Evolutionary conservation across 2,888 invertebrate species (phyloP).

Genomic region (Argynnis bischoffii): DNA sequence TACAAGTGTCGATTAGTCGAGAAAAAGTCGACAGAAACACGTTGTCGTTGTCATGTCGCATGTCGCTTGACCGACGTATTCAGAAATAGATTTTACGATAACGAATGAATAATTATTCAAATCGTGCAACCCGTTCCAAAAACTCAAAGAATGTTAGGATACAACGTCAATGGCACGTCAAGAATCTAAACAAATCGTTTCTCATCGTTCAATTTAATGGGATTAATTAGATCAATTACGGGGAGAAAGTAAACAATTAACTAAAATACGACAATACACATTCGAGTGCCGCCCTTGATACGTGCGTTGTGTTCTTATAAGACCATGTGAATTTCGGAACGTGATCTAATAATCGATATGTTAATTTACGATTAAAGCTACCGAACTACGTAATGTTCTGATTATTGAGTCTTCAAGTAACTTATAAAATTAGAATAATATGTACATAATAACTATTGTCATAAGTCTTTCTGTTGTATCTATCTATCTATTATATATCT

Average conservation of each 20-base stretch:
- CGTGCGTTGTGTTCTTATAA: conserved; percentile 56
- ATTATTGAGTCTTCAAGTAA: background rate
- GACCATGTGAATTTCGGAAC: conserved; percentile 53
- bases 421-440: background rate
- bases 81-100: conserved; percentile 62
- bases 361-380: conserved; percentile 33
- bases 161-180: conserved; percentile 10
- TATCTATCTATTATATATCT: too few relatives aligned
- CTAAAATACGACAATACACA: conserved; percentile 58
- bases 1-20: conserved; percentile 69
- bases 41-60: conserved; percentile 65
- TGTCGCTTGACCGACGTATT: conserved; percentile 55
- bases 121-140: conserved; percentile 40
- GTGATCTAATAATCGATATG: conserved; percentile 46
- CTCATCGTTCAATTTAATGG: conserved; percentile 34
- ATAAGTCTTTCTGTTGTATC: too few relatives aligned
- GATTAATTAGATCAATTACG: conserved; percentile 45
- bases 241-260: conserved; percentile 64
- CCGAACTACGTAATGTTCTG: conserved; percentile 22
- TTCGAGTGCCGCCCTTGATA: conserved; percentile 58
- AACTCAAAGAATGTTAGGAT: conserved; percentile 22
- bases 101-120: conserved; percentile 67
- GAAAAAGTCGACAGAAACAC: conserved; percentile 64
- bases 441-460: background rate
- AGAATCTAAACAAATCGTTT: conserved; percentile 29